These are phyloP conservation scores for Scophthalmus maximus DNA, from an alignment of 2,113 vertebrate genomes.

Conservation along the genomic window DNA sequence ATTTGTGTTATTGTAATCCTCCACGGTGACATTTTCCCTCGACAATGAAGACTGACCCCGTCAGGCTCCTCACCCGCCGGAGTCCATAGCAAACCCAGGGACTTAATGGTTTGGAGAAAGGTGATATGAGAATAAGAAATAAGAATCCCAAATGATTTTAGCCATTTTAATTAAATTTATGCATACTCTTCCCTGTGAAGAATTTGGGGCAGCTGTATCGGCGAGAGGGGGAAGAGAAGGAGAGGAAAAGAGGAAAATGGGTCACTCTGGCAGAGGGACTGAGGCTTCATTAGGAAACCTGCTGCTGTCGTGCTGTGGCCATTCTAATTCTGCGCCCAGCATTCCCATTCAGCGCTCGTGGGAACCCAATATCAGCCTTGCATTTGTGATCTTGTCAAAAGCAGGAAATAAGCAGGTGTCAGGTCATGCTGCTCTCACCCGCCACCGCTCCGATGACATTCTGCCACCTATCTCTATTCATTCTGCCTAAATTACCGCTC, in stretches of 20 bases:
- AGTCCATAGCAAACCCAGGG: constrained; percentile 48
- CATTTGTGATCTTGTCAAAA: constrained; percentile 64
- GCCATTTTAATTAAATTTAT: constrained; percentile 75
- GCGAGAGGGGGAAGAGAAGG: constrained; percentile 12
- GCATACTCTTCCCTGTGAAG: constrained; percentile 66
- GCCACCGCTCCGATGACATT: constrained; percentile 35
- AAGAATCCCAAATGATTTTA: constrained; percentile 56
- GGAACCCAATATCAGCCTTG: constrained; percentile 63
- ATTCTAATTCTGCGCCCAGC: constrained; percentile 59
- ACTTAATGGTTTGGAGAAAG: constrained; percentile 53
- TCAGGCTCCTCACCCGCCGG: constrained; percentile 27
- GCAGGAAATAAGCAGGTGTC: constrained; percentile 64
- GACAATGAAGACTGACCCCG: constrained; percentile 66
- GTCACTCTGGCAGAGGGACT: constrained; percentile 69
- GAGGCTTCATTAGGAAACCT: constrained; percentile 69
- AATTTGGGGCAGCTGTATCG: constrained; percentile 75
- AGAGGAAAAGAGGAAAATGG: constrained; percentile 67
- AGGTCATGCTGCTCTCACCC: constrained; percentile 47
- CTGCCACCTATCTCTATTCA: constrained; percentile 56
- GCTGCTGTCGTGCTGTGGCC: constrained; percentile 51
- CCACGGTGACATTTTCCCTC: constrained; percentile 71
- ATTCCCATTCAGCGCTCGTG: constrained; percentile 47
- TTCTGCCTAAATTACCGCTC: constrained; percentile 51
- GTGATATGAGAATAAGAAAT: constrained; percentile 18
- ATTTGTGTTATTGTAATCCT: constrained; percentile 68